phyloP scores from a whole-genome alignment of 1,140 invertebrate genomes.

The Drosophila virilis region DNA sequence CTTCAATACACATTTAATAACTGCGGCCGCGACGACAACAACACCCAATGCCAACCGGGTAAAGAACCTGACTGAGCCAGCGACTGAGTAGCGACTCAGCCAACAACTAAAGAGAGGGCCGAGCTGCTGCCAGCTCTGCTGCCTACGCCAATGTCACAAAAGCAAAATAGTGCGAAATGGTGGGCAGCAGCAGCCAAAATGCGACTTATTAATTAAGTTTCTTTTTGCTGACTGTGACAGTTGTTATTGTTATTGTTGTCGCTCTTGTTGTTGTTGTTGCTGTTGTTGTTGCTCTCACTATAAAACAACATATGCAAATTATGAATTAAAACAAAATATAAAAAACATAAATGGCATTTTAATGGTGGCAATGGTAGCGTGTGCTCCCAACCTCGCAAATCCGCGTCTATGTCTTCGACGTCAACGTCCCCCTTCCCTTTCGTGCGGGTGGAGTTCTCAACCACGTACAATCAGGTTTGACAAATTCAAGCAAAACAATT shows the following conservation, averaged over 20 bases:
- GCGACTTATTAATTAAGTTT: constrained; percentile 81
- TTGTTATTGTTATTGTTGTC: constrained; percentile 14
- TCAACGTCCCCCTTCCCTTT: background rate
- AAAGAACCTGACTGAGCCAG: constrained; percentile 74
- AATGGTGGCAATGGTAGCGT: constrained; percentile 53
- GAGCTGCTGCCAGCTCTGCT: constrained; percentile 44
- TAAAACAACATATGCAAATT: constrained; percentile 77
- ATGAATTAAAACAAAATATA: constrained; percentile 44
- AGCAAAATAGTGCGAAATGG: constrained; percentile 78
- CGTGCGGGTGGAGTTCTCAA: constrained; percentile 1
- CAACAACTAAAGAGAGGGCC: constrained; percentile 19
- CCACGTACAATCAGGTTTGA: constrained; percentile 42
- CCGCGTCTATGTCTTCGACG: constrained; percentile 8
- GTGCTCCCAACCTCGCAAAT: constrained; percentile 29
- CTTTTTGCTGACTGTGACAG: constrained; percentile 38
- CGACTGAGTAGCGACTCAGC: constrained; percentile 41
- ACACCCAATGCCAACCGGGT: constrained; percentile 67
- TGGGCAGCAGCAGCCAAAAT: constrained; percentile 72
- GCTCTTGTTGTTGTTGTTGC: constrained; percentile 7
- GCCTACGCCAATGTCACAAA: constrained; percentile 78
- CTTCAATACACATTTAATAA: constrained; percentile 41
- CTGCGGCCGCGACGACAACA: constrained; percentile 31
- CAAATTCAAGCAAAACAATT: constrained; percentile 40
- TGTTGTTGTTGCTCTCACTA: constrained; percentile 37
- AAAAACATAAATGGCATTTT: constrained; percentile 79